Conservation (phyloP, 2,888 invertebrate genomes). For the Laspeyria flexula region DNA sequence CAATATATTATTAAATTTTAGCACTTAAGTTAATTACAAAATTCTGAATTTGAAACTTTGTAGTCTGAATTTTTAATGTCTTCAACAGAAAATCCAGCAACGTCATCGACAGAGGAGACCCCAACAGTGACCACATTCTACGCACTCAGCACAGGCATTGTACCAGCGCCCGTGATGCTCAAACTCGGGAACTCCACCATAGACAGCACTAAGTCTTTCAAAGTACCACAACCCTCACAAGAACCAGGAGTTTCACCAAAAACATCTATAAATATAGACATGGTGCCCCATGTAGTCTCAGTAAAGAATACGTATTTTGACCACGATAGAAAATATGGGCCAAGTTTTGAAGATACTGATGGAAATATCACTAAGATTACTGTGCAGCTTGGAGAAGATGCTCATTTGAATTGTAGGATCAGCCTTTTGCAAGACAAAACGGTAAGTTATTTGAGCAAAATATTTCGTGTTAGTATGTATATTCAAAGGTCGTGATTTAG, state of each 20-base stretch:
- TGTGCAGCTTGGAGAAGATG: constrained; percentile 90
- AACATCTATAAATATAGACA: constrained; percentile 48
- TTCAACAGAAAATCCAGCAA: constrained; percentile 62
- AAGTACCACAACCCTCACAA: constrained; percentile 73
- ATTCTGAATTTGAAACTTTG: no score
- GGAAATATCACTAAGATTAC: constrained; percentile 90
- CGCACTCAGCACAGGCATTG: constrained; percentile 73
- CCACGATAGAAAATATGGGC: constrained; percentile 88
- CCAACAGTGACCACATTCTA: constrained; percentile 78
- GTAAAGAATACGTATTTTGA: constrained; percentile 79
- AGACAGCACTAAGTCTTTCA: constrained; percentile 81
- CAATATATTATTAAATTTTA: no score
- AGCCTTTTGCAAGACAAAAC: constrained; percentile 91
- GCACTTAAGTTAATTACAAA: no score
- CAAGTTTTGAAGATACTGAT: constrained; percentile 88
- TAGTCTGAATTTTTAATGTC: no score
- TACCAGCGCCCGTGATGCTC: constrained; percentile 77
- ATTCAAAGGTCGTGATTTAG: no score
- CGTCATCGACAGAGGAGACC: constrained; percentile 62
- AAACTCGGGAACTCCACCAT: constrained; percentile 81
- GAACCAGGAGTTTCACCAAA: constrained; percentile 39
- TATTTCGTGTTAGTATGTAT: no score
- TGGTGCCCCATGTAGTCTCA: constrained; percentile 73
- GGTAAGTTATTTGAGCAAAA: no score
- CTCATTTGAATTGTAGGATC: constrained; percentile 90